These are phyloP conservation scores for Anas platyrhynchos DNA, from an alignment of 2,113 vertebrate genomes.

Conservation along the genomic window DNA sequence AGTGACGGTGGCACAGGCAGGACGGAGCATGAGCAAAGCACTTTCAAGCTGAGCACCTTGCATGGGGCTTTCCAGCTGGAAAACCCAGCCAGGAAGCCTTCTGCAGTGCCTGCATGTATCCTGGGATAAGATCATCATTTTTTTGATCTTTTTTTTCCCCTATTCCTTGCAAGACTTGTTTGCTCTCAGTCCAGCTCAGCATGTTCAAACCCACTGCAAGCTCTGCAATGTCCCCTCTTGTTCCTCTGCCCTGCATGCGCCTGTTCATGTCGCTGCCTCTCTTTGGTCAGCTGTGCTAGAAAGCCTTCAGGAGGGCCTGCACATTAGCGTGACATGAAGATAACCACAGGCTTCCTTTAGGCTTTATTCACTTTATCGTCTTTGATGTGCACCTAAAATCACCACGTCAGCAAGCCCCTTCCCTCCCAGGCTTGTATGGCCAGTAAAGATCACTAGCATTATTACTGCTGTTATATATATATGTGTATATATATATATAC, in stretches of 20 bases:
- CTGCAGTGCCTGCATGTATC: fast-evolving
- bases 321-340: neutral
- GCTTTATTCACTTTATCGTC: neutral
- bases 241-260: neutral
- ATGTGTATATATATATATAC: too few species aligned
- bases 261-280: neutral
- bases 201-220: neutral
- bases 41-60: neutral
- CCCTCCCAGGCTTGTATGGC: neutral
- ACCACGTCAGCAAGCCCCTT: neutral
- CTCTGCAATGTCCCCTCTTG: neutral
- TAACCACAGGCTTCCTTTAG: neutral
- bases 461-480: neutral
- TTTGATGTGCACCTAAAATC: neutral
- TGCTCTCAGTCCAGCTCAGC: neutral
- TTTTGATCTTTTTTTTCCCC: neutral
- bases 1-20: neutral
- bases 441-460: neutral
- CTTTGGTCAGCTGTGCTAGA: neutral
- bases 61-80: neutral
- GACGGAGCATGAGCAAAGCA: neutral
- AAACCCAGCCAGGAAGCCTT: neutral
- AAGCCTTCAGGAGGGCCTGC: fast-evolving
- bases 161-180: neutral
- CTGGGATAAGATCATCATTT: neutral